Conservation (phyloP, 2,797 vertebrate genomes). For the Crocodylus rhombifer region DNA sequence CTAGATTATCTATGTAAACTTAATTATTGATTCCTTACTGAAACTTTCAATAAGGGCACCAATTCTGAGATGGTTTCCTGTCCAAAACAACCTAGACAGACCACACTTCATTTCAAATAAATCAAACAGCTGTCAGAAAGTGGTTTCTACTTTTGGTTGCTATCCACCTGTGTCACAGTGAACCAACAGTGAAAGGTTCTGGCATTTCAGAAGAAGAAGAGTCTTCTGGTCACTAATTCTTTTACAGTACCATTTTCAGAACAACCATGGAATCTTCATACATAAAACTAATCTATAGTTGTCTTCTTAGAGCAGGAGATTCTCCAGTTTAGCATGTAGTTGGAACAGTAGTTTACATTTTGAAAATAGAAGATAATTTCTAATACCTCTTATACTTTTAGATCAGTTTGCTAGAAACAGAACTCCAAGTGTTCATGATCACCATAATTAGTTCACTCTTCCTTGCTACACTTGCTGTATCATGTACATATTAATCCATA, state of each 20-base stretch:
- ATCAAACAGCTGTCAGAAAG: neutral
- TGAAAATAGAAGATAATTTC: neutral
- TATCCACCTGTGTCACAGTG: neutral
- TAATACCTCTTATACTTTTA: neutral
- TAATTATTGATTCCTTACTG: neutral
- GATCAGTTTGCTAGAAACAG: neutral
- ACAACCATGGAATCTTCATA: neutral
- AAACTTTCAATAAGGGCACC: neutral
- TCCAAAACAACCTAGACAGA: neutral
- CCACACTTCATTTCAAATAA: neutral
- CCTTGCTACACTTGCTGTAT: neutral
- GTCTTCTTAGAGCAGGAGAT: neutral
- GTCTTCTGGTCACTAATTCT: neutral
- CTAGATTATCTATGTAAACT: neutral
- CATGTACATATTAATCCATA: neutral
- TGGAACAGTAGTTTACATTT: neutral
- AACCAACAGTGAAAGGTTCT: neutral
- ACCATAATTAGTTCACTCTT: neutral
- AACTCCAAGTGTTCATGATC: neutral
- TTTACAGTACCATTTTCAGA: conserved; percentile 10
- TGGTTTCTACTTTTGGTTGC: neutral
- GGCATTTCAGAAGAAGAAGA: neutral
- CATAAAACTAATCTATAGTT: neutral
- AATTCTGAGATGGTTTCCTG: neutral
- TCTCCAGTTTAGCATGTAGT: neutral